These are phyloP conservation scores for Melinopterus prodromus DNA, from an alignment of 2,888 invertebrate species.

Conservation along the genomic window DNA sequence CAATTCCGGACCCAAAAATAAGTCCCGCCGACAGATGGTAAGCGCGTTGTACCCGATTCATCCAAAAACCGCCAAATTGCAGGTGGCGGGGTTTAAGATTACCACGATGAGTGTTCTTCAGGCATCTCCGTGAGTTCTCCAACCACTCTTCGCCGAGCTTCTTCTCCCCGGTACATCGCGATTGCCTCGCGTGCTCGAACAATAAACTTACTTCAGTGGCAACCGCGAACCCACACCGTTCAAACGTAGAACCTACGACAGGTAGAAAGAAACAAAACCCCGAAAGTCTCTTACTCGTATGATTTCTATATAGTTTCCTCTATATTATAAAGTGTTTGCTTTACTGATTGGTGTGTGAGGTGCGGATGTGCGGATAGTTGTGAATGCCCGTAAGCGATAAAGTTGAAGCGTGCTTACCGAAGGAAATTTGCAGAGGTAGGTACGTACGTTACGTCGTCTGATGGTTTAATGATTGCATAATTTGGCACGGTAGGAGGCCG, in stretches of 20 bases:
- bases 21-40: background rate
- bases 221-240: constrained; percentile 4
- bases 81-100: background rate
- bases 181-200: background rate
- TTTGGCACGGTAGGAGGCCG: background rate
- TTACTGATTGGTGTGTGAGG: background rate
- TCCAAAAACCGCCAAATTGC: background rate
- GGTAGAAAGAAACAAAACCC: background rate
- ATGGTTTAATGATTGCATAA: background rate
- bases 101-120: background rate
- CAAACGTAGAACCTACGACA: background rate
- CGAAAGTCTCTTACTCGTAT: background rate
- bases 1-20: background rate
- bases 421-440: background rate
- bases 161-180: background rate
- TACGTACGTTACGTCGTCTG: background rate
- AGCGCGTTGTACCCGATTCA: background rate
- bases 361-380: background rate
- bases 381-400: background rate
- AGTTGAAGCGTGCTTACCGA: background rate
- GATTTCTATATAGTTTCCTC: background rate
- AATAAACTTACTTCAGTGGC: background rate
- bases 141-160: background rate
- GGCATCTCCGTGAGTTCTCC: background rate
- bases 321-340: background rate